A percentile compares a stretch with the other conserved stretches of the same genome.
Evolutionary conservation across 1,140 invertebrate genomes (phyloP).

Genomic region (Sipha flava): DNA sequence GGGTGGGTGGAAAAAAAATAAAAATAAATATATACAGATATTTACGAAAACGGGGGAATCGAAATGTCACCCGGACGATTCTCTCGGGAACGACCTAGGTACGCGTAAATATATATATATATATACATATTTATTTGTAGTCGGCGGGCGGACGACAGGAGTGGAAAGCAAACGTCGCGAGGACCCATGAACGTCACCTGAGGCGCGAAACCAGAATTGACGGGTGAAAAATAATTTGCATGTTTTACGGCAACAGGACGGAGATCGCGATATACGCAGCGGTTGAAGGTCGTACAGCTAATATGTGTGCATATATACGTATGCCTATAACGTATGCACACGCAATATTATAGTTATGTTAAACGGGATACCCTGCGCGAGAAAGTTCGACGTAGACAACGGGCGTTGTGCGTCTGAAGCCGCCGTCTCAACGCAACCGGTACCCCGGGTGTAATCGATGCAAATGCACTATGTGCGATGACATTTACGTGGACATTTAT

Average conservation of each 20-base stretch:
- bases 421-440: no score
- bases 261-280: no score
- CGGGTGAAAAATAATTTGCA: conserved; percentile 31
- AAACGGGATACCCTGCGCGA: no score
- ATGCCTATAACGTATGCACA: no score
- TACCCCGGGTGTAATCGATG: not conserved
- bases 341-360: not conserved
- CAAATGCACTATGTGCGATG: not conserved
- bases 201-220: conserved; percentile 14
- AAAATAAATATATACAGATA: no score
- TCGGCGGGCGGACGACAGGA: not conserved
- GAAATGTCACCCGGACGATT: not conserved
- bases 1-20: not conserved
- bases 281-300: not conserved
- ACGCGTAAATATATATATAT: not conserved
- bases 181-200: not conserved
- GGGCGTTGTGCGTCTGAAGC: no score
- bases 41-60: conserved; percentile 5
- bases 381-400: conserved; percentile 1
- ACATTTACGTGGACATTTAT: no score
- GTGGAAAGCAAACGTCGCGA: not conserved
- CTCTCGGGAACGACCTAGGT: not conserved
- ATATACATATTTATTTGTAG: not conserved
- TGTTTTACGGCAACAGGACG: not conserved
- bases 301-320: no score